phyloP scores from a whole-genome alignment of 1,140 invertebrate species.

The Drosophila pseudoananassae region DNA sequence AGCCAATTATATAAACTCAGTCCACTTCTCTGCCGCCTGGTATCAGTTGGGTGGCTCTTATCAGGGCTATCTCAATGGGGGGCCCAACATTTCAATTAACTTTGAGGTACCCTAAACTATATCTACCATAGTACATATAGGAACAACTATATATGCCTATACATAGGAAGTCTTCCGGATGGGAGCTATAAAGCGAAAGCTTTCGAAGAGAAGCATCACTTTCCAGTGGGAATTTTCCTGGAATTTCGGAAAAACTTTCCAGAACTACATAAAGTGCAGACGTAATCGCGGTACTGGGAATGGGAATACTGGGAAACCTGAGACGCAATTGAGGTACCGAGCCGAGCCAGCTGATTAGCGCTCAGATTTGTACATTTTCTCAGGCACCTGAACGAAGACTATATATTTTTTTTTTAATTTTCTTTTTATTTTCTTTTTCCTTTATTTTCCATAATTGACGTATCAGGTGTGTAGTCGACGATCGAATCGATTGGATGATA shows the following conservation, averaged over 20 bases:
- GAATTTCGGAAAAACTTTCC: not conserved
- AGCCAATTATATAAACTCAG: constrained; percentile 25
- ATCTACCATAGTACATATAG: too few relatives aligned
- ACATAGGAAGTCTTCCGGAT: too few relatives aligned
- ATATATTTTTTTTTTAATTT: not conserved
- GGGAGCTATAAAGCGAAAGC: not conserved
- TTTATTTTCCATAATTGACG: constrained; percentile 10
- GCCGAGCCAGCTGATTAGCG: constrained; percentile 26
- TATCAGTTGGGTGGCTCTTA: constrained; percentile 16
- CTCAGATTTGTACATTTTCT: constrained; percentile 47
- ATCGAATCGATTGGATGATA: constrained; percentile 29
- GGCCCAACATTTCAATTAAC: constrained; percentile 37
- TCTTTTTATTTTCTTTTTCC: not conserved
- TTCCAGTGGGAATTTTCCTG: too few relatives aligned
- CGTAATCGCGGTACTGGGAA: too few relatives aligned
- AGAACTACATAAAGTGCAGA: not conserved
- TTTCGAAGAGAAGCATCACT: constrained; percentile 41
- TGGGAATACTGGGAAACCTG: constrained; percentile 17
- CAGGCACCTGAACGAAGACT: constrained; percentile 15
- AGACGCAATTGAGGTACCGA: constrained; percentile 36
- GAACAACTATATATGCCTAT: too few relatives aligned
- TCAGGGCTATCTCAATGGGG: constrained; percentile 21
- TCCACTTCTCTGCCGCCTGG: constrained; percentile 4
- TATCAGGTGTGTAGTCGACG: constrained; percentile 47
- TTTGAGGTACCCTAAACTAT: constrained; percentile 2